A percentile compares a stretch with the other conserved stretches of the same genome.
phyloP scores from a whole-genome alignment of 2,888 invertebrate genomes.

The Baccha elongata region DNA sequence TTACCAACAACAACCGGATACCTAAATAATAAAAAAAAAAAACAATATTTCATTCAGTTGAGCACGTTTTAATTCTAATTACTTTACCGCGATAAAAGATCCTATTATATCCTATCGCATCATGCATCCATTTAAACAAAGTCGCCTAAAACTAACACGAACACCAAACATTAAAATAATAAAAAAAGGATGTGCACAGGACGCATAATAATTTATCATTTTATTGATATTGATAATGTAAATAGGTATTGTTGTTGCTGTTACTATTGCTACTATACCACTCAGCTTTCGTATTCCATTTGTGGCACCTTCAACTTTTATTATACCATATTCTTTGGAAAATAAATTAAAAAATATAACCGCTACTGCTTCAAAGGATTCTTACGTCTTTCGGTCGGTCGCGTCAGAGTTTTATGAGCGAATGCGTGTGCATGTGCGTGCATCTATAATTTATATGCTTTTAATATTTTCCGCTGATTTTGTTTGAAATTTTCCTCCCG shows the following conservation, averaged over 20 bases:
- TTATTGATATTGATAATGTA: constrained; percentile 46
- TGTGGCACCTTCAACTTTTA: constrained; percentile 61
- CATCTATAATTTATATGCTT: constrained; percentile 71
- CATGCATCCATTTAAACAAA: constrained; percentile 36
- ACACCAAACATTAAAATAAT: neutral
- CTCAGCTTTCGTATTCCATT: constrained; percentile 61
- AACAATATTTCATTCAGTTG: too few relatives aligned
- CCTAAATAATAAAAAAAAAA: too few relatives aligned
- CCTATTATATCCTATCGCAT: too few relatives aligned
- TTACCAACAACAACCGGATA: too few relatives aligned
- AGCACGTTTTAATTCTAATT: too few relatives aligned
- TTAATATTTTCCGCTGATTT: constrained; percentile 70
- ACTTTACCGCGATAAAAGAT: too few relatives aligned
- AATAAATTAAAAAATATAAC: constrained; percentile 40
- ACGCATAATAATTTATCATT: constrained; percentile 68
- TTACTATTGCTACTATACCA: neutral
- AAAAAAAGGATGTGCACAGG: constrained; percentile 65
- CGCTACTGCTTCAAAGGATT: constrained; percentile 65
- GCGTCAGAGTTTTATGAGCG: constrained; percentile 22
- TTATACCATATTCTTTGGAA: constrained; percentile 51
- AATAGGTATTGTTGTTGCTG: neutral
- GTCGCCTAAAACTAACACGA: constrained; percentile 49
- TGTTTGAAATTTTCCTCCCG: constrained; percentile 22
- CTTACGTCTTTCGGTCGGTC: neutral
- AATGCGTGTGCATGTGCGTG: constrained; percentile 52